Evolutionary conservation across 1,140 invertebrate species (phyloP), one percentile per base, ranked within the genome.

Genomic region (Cotesia typhae): DNA sequence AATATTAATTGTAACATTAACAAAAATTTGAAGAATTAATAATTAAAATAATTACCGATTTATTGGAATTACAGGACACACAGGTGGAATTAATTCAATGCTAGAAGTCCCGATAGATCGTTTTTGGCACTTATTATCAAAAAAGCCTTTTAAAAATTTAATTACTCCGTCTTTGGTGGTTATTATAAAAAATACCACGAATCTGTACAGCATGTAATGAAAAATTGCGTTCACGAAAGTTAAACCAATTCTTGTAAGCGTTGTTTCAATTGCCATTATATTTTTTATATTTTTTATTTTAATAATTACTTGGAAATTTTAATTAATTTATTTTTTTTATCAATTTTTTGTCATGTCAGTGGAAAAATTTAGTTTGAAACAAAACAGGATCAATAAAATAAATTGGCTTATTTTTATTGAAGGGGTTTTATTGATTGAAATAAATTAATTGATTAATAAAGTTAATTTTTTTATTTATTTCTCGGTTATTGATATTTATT

Each of bases 201-300:
- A 47, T 76, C 77, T 74, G n/a, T 82, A 83, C 9, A 82, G 72
- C 7, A 78, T 74, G 63, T 82, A 83, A 63, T 82, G 77, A 3
- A 81, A 28, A 41, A 82, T 36, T 4, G 78, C 80, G n/a, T 81
- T 81, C 0, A 78, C 51, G 20, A 81, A 73, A 2, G 74, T 73
- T 20, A 81, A 53, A 41, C 74, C 74, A 5, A 81, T 41, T 57
- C 36, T 17, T 35, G 36, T 38, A 38, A 71, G 14, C 57, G 51
- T 66, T 71, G 51, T 53, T 17, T 71, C 70, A 57, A 71, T 57
- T 3, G 51, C 51, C 61, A 66, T 71, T 35, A 51, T 36, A 66
- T n/a, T 12, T 41, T 41, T 41, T 6, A 41, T 6, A 1, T 41
- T 41, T 41, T 41, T 5, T 41, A 41, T 41, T 41, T 41, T 41